Evolutionary conservation across 2,113 vertebrate genomes (phyloP).

Genomic region (Rafetus swinhoei): DNA sequence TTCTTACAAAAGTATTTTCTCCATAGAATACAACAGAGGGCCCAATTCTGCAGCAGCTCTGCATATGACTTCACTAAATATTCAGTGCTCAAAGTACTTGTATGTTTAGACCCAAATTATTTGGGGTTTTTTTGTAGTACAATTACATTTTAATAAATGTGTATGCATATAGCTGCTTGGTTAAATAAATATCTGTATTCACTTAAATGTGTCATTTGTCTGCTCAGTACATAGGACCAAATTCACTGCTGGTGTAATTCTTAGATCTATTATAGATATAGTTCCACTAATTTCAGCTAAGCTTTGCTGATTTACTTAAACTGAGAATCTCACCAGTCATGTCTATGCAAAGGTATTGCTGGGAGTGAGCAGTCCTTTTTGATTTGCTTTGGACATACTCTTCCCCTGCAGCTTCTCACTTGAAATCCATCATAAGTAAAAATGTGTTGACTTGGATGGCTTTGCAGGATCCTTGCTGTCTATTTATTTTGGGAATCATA

Average conservation of each 20-base stretch:
- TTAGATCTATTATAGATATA: too few relatives aligned
- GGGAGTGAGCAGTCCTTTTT: not conserved
- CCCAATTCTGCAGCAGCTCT: not conserved
- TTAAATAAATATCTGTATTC: not conserved
- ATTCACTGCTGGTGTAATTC: not conserved
- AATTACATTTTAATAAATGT: not conserved
- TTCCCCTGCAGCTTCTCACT: not conserved
- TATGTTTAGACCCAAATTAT: not conserved
- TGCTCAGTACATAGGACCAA: not conserved
- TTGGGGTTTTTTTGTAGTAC: not conserved
- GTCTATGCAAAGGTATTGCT: not conserved
- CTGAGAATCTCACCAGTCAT: not conserved
- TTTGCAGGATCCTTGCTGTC: not conserved
- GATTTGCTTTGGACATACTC: not conserved
- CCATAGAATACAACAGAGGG: not conserved
- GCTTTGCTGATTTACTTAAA: not conserved
- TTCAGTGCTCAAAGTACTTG: not conserved
- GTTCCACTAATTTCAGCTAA: not conserved
- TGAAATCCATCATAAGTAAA: not conserved
- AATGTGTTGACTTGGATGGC: not conserved
- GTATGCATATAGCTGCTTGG: not conserved
- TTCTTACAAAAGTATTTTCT: not conserved
- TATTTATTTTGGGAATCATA: not conserved
- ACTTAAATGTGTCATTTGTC: accelerated
- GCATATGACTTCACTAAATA: not conserved